Conservation (phyloP, 64 coral and sea anemone genomes). For the Porites lutea region DNA sequence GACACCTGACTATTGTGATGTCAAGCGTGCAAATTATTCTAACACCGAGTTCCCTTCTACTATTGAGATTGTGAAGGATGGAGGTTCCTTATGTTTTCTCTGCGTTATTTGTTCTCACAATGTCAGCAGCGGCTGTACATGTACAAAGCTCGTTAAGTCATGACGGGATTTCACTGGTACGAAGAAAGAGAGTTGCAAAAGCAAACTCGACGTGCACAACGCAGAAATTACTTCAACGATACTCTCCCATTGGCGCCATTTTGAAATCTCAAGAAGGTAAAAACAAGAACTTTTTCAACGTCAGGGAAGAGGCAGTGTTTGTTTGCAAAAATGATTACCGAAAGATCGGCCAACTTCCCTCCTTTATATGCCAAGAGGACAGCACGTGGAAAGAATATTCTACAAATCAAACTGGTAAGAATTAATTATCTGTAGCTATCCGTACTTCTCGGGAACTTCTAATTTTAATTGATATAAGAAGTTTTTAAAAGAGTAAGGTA, state of each 20-base stretch:
- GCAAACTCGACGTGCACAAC: background rate
- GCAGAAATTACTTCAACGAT: background rate
- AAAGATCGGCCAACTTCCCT: background rate
- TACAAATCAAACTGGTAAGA: background rate
- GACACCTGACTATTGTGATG: background rate
- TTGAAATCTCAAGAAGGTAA: background rate
- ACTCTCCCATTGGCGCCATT: constrained; percentile 14
- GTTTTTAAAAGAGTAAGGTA: no score
- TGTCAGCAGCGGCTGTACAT: background rate
- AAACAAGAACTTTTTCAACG: background rate
- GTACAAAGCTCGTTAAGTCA: background rate
- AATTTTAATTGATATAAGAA: no score
- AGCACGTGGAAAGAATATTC: background rate
- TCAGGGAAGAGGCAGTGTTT: background rate
- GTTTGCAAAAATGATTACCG: constrained; percentile 16
- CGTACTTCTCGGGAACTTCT: no score
- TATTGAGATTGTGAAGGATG: background rate
- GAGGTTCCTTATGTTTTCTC: background rate
- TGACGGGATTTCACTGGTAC: background rate
- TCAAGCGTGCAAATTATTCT: background rate
- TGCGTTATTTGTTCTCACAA: background rate
- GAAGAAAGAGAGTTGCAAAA: background rate
- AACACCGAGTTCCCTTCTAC: background rate
- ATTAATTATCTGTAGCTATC: no score
- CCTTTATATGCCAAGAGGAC: constrained; percentile 3